Evolutionary conservation across 2,888 invertebrate species (phyloP).

Genomic region (Mactromeris polynyma): DNA sequence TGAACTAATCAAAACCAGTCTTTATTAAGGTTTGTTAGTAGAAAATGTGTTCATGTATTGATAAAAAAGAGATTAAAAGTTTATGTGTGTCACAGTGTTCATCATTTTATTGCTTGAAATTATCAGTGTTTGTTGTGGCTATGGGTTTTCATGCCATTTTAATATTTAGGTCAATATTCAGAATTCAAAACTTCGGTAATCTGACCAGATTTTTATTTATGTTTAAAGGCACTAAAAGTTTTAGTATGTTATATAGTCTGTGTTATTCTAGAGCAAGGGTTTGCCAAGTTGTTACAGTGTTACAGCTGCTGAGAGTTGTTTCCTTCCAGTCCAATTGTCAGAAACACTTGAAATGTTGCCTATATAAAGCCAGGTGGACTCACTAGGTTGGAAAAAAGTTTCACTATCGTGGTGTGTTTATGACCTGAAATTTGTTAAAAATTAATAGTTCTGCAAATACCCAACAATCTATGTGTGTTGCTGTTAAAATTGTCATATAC

Average conservation of each 20-base stretch:
- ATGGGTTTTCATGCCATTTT: neutral
- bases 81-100: neutral
- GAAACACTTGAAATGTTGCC: neutral
- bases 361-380: neutral
- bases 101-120: conserved; percentile 6
- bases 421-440: too few relatives aligned
- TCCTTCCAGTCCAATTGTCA: neutral
- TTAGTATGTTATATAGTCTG: neutral
- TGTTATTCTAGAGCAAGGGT: too few relatives aligned
- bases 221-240: neutral
- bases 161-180: neutral
- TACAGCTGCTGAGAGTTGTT: neutral
- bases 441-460: too few relatives aligned
- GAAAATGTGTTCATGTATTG: conserved; percentile 15
- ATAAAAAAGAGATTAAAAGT: neutral
- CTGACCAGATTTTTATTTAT: neutral
- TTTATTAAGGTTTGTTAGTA: conserved; percentile 42
- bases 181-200: neutral
- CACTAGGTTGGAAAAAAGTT: too few relatives aligned
- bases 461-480: too few relatives aligned
- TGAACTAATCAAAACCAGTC: conserved; percentile 51
- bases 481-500: too few relatives aligned
- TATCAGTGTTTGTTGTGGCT: neutral
- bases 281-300: neutral
- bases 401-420: too few relatives aligned